Conservation (phyloP, 2,888 invertebrate species). For the Pandemis corylana region DNA sequence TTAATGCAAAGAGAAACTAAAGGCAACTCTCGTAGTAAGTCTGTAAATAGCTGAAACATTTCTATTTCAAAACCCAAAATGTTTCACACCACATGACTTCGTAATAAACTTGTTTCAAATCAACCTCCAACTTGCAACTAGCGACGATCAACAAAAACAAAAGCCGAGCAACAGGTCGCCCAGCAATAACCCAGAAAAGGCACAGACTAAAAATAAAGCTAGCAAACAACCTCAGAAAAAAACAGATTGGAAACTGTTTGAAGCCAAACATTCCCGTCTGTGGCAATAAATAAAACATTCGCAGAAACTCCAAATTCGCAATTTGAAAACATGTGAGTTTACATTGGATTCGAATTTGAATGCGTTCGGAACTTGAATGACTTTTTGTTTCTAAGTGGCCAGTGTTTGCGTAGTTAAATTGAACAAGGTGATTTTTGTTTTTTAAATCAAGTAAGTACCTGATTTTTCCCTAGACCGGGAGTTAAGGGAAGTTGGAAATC, state of each 20-base stretch:
- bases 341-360: constrained; percentile 51
- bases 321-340: constrained; percentile 51
- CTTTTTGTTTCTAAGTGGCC: constrained; percentile 15
- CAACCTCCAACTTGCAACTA: constrained; percentile 60
- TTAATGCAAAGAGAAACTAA: too few relatives aligned
- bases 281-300: constrained; percentile 44
- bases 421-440: too few relatives aligned
- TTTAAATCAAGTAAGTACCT: too few relatives aligned
- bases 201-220: constrained; percentile 18
- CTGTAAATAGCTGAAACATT: too few relatives aligned
- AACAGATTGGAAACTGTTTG: constrained; percentile 43
- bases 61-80: constrained; percentile 6
- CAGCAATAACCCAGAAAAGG: constrained; percentile 6
- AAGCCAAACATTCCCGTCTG: constrained; percentile 43
- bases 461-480: too few relatives aligned
- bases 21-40: too few relatives aligned
- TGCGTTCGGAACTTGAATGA: constrained; percentile 7
- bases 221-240: constrained; percentile 34
- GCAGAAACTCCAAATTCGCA: constrained; percentile 50
- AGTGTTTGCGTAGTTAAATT: constrained; percentile 2
- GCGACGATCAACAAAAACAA: constrained; percentile 76
- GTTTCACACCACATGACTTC: constrained; percentile 42
- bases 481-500: too few relatives aligned
- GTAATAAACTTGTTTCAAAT: constrained; percentile 52
- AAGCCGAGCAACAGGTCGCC: constrained; percentile 72